A percentile compares a stretch with the other conserved stretches of the same genome.
Evolutionary conservation across 2,888 invertebrate species (phyloP).

Genomic region (Caenorhabditis angaria): DNA sequence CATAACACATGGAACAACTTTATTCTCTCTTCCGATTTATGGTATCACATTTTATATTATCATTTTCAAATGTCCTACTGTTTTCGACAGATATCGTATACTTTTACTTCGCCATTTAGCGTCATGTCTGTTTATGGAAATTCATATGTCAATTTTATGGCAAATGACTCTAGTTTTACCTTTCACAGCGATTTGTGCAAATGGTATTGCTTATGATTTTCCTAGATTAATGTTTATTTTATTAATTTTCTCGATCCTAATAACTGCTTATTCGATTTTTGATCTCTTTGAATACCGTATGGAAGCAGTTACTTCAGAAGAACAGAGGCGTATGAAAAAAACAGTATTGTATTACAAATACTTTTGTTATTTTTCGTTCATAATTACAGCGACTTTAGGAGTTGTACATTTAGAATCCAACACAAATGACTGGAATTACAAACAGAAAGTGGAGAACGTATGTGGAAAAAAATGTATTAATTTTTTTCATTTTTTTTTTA

Average conservation of each 20-base stretch:
- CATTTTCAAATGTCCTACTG: neutral
- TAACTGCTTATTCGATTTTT: neutral
- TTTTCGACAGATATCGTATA: neutral
- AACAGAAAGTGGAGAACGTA: neutral
- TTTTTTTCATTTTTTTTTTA: too few relatives aligned
- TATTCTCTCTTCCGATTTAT: neutral
- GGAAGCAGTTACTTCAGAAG: slow-evolving; percentile 3
- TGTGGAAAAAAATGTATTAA: too few relatives aligned
- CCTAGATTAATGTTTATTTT: neutral
- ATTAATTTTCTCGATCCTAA: neutral
- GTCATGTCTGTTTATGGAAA: neutral
- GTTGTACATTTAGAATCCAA: neutral
- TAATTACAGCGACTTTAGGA: neutral
- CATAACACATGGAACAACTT: neutral
- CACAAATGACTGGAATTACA: neutral
- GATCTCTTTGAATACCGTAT: neutral
- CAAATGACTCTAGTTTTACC: neutral
- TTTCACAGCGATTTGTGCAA: neutral
- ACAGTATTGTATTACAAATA: neutral
- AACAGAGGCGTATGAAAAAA: neutral
- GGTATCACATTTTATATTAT: neutral
- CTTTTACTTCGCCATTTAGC: neutral
- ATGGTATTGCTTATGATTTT: neutral
- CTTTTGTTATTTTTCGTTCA: neutral
- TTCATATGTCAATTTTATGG: neutral